A percentile compares a stretch with the other conserved stretches of the same genome.
Evolutionary conservation across 2,113 vertebrate genomes (phyloP).

Genomic region (Lophura nycthemera): DNA sequence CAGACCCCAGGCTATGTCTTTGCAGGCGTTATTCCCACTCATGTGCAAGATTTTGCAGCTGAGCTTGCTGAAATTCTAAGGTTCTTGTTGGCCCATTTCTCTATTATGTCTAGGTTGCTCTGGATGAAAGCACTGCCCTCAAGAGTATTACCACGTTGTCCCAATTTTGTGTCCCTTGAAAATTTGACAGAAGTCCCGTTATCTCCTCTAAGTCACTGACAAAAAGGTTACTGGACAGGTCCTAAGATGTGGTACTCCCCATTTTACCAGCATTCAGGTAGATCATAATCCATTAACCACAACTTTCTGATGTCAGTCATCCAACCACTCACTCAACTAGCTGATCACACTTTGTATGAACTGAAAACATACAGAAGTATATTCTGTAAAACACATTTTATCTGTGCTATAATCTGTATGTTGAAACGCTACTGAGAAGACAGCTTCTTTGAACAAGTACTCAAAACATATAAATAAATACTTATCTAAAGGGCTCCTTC

Average conservation of each 20-base stretch:
- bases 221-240: not conserved
- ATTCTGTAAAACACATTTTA: not conserved
- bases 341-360: not conserved
- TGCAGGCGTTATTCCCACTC: not conserved
- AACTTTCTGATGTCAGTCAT: not conserved
- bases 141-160: not conserved
- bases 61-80: not conserved
- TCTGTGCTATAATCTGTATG: not conserved
- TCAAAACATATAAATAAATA: not conserved
- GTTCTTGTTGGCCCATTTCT: not conserved
- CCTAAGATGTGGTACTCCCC: not conserved
- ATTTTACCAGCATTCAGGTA: not conserved
- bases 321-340: not conserved
- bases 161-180: not conserved
- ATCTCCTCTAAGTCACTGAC: not conserved
- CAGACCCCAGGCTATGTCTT: not conserved
- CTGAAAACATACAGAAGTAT: not conserved
- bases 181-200: not conserved
- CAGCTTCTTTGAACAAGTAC: not conserved
- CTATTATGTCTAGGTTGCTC: not conserved
- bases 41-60: not conserved
- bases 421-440: not conserved
- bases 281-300: fast-evolving
- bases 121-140: not conserved
- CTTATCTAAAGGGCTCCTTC: not conserved